These are phyloP conservation scores for Hydrozoanthus tunicans DNA, from an alignment of 64 coral and sea anemone genomes.

Conservation along the genomic window DNA sequence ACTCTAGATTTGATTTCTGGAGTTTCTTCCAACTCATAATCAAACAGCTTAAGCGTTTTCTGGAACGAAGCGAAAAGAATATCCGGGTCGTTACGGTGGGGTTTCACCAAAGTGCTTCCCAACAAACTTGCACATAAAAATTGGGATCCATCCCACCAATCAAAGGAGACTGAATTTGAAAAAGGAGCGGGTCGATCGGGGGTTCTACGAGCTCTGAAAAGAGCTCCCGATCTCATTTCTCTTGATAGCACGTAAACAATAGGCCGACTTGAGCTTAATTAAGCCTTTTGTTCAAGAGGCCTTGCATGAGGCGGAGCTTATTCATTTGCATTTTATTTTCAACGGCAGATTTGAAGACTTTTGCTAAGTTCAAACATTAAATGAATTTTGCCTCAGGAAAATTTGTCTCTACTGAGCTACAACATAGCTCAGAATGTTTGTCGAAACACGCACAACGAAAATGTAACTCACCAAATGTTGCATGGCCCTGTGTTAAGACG, in stretches of 20 bases:
- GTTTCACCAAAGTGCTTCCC: slow-evolving; percentile 27
- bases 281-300: slow-evolving; percentile 12
- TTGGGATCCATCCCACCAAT: slow-evolving; percentile 12
- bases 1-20: no score
- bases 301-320: slow-evolving; percentile 1
- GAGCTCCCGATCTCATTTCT: not conserved
- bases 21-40: not conserved
- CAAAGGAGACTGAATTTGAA: slow-evolving; percentile 23
- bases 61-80: slow-evolving; percentile 29
- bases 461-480: not conserved
- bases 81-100: not conserved
- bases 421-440: slow-evolving; percentile 5
- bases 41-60: slow-evolving; percentile 30
- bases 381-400: slow-evolving; percentile 8
- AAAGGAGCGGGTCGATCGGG: slow-evolving; percentile 13
- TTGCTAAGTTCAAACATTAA: not conserved
- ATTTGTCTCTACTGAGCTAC: not conserved
- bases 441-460: slow-evolving; percentile 8
- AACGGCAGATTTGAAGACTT: not conserved
- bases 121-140: slow-evolving; percentile 31
- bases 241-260: slow-evolving; percentile 15
- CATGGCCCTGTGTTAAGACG: no score
- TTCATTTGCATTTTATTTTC: not conserved
- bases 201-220: no score
- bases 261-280: not conserved